Conservation (phyloP, 2,888 invertebrate genomes). For the Vandiemenella viatica region DNA sequence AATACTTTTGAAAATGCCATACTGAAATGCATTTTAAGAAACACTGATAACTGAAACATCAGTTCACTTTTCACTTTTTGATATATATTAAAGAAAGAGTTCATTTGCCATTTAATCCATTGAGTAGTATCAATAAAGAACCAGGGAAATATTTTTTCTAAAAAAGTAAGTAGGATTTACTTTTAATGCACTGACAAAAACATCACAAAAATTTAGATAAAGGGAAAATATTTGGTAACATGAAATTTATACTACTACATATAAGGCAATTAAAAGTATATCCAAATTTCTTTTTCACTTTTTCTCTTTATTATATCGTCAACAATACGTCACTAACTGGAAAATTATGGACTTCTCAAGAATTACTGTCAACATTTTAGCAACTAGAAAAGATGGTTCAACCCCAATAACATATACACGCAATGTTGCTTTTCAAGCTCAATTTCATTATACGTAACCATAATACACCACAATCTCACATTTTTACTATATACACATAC, state of each 20-base stretch:
- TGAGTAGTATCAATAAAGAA: too few species aligned
- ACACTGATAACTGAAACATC: too few species aligned
- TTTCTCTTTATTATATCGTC: slow-evolving; percentile 10
- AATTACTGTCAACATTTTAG: neutral
- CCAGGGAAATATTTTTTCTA: too few species aligned
- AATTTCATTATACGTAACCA: too few species aligned
- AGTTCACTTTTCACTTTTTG: too few species aligned
- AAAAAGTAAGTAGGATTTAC: too few species aligned
- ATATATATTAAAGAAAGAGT: too few species aligned
- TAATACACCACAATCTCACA: slow-evolving; percentile 1
- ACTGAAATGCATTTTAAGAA: too few species aligned
- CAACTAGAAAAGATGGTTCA: neutral
- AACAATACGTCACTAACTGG: slow-evolving; percentile 12
- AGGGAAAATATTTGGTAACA: neutral
- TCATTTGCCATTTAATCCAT: too few species aligned
- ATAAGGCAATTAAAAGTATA: neutral
- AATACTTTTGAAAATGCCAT: too few species aligned
- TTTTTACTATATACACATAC: slow-evolving; percentile 1
- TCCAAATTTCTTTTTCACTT: slow-evolving; percentile 4
- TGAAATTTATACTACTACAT: neutral
- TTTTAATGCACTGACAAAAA: neutral
- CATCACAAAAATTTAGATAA: neutral
- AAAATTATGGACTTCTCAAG: slow-evolving; percentile 14
- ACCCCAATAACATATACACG: neutral
- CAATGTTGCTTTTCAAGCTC: slow-evolving; percentile 3